Evolutionary conservation across 1,140 invertebrate species (phyloP), one percentile per base, ranked within the genome.

Genomic region (Bathynomus jamesi): DNA sequence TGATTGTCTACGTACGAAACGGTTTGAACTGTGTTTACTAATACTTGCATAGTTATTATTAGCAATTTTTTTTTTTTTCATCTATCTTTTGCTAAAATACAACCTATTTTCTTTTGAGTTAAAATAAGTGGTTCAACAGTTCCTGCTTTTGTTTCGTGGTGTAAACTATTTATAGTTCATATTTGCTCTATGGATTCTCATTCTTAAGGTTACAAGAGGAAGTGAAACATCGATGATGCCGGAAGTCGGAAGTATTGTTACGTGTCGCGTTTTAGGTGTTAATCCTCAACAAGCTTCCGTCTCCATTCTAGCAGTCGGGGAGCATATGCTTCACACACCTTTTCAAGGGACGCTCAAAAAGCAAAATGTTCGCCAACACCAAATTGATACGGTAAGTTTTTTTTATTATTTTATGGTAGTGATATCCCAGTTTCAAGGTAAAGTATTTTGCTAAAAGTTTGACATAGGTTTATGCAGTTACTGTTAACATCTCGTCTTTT

Each of bases 191-290:
- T 28, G 0, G 21, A n/a, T 28, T 65, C 24, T 7, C 40, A 25
- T 27, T n/a, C 46, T 46, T 63, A 60, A 76, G 75, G 72, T 76
- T 17, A 68, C 60, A n/a, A 68, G 66, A 30, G 67, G 72, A 17
- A 68, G 63, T 13, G 69, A 73, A 61, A 69, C 69, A 17, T 70
- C 75, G 61, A 70, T 71, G n/a, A 73, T 76, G 69, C 75, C 75
- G 24, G 75, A 76, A 60, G 75, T 71, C 65, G 75, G 75, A 53
- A 73, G 71, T 30, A 30, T 76, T 17, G 71, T 76, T 17, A 76
- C 75, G 8, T 70, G 71, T 29, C 71, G 75, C 17, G 75, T 76
- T 27, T 61, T 76, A 32, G 69, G 61, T 29, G 72, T 76, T 21
- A 73, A 76, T 63, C 72, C 65, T 2, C 70, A 65, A 46, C 69